Base-by-base conservation (phyloP, 2,797 vertebrate genomes). In the Falco peregrinus region DNA sequence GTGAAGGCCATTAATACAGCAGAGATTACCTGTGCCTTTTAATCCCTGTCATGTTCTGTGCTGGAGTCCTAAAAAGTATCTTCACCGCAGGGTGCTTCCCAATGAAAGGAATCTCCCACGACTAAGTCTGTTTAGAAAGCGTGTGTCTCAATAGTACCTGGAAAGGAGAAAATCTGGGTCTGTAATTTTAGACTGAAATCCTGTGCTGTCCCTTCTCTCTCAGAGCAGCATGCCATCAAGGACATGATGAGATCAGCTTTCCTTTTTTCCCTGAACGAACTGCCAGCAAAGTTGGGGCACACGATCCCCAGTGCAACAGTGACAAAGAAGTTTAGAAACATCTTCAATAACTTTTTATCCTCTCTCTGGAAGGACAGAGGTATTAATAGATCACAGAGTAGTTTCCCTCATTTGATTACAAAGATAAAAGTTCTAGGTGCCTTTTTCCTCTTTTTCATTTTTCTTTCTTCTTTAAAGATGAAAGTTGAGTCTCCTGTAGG, bases 161-260 rank as follows among this genome's bases (percentile, higher is more conserved):
- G 67, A 81, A 91, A 74, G 39, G 28, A 78, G 53, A 74, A 90
- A 67, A 87, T 92, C 56, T 90, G 67, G n/a, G 75, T 81, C n/a
- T 81, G 21, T 92, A 87, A 91, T 96, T 96, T 96, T 81, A 94
- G 86, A 48, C 76, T 77, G 93, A 75, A 81, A 69, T 94, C 50
- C 73, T 81, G 26, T 80, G 39, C 39, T 78, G 57, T 87, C 65
- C 81, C 43, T 91, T 83, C 47, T 51, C 67, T 87, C 48, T 60
- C 60, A 81, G n/a, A 94, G 39, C 57, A 88, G 83, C 37, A 14
- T 54, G 47, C 47, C 50, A 41, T 16, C 35, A 53, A 85, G 81
- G 37, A 76, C 67, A 28, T 26, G 45, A 54, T 2, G 51, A 69
- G 28, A 57, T 75, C 22, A 75, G 63, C 43, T 60, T 87, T 93